These are phyloP conservation scores for Xanthorhoe spadicearia DNA, from an alignment of 2,888 invertebrate genomes.

Conservation along the genomic window DNA sequence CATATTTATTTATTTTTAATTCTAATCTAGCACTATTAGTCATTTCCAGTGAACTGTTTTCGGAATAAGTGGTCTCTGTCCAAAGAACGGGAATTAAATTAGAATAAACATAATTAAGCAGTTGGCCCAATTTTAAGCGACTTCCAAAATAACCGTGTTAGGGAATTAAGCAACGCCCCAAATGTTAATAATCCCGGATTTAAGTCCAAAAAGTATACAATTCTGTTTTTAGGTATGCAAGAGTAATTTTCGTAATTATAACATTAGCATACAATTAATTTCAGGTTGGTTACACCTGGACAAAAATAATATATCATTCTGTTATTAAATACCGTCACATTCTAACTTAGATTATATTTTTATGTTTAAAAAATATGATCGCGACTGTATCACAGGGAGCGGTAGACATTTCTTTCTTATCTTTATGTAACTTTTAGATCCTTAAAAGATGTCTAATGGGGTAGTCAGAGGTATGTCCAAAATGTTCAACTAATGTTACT, in stretches of 20 bases:
- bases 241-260: conserved; percentile 63
- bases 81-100: conserved; percentile 69
- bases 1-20: too few species aligned
- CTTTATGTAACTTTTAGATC: too few species aligned
- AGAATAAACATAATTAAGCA: conserved; percentile 77
- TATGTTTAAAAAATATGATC: too few species aligned
- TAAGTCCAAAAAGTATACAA: conserved; percentile 44
- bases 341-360: background rate
- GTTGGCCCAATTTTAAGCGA: conserved; percentile 66
- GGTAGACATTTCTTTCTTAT: too few species aligned
- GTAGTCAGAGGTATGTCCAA: too few species aligned
- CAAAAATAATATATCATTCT: conserved; percentile 30
- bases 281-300: conserved; percentile 35
- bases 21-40: background rate
- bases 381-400: too few species aligned
- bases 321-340: conserved; percentile 19
- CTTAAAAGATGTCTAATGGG: too few species aligned
- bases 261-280: conserved; percentile 63
- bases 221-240: conserved; percentile 47
- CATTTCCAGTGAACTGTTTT: conserved; percentile 7
- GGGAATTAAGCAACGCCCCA: conserved; percentile 60
- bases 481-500: too few species aligned
- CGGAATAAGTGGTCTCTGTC: conserved; percentile 18
- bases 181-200: conserved; percentile 58
- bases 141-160: conserved; percentile 68